These are phyloP conservation scores for Intellagama lesueurii DNA, from an alignment of 2,797 vertebrate genomes.

Conservation along the genomic window DNA sequence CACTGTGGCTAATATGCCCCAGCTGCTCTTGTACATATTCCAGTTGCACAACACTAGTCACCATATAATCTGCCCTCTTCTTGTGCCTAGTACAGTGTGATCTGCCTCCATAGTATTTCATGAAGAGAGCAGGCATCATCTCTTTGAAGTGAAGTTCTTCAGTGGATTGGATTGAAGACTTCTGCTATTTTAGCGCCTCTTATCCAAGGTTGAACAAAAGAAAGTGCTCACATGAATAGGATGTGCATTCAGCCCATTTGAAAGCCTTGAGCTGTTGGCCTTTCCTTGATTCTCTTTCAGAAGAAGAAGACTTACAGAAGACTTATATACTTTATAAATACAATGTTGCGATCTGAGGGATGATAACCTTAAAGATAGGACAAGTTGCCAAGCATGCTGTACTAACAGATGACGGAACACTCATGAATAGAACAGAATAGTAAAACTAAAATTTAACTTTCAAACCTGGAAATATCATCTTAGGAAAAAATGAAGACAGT, in stretches of 20 bases:
- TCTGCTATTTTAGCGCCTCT: neutral
- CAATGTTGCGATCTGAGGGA: neutral
- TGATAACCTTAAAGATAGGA: neutral
- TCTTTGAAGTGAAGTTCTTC: neutral
- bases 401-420: neutral
- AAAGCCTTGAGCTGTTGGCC: neutral
- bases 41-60: neutral
- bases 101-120: neutral
- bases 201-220: neutral
- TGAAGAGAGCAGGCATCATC: neutral
- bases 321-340: neutral
- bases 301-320: neutral
- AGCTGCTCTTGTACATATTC: neutral
- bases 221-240: neutral
- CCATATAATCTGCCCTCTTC: neutral
- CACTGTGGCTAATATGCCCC: neutral
- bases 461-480: no score
- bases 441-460: no score
- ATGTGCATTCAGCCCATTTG: neutral
- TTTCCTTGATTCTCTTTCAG: neutral
- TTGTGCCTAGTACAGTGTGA: neutral
- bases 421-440: neutral
- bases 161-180: neutral
- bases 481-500: no score
- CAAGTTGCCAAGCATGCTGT: neutral